Evolutionary conservation across 2,797 vertebrate genomes (phyloP).

Genomic region (Sciaenops ocellatus): DNA sequence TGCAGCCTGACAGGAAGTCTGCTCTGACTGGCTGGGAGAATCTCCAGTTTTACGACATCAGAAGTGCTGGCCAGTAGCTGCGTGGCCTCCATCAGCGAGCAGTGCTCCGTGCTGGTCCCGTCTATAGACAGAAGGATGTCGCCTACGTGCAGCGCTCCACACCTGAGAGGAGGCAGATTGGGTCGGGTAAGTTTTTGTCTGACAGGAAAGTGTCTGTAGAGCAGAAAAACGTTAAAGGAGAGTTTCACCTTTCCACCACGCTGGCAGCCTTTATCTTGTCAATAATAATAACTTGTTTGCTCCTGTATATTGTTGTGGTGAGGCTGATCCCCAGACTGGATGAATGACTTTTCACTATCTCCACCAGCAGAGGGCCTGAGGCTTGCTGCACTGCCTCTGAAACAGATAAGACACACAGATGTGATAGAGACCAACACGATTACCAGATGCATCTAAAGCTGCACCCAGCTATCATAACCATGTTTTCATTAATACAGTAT

Average conservation of each 20-base stretch:
- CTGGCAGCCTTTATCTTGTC: constrained; percentile 97
- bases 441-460: neutral
- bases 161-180: constrained; percentile 80
- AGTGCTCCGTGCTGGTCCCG: constrained; percentile 94
- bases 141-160: constrained; percentile 91
- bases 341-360: constrained; percentile 91
- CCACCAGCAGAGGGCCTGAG: constrained; percentile 94
- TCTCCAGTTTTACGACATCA: constrained; percentile 92
- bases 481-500: neutral
- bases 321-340: constrained; percentile 93
- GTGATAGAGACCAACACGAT: neutral
- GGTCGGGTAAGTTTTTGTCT: constrained; percentile 3
- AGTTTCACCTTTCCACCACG: constrained; percentile 92
- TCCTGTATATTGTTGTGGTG: constrained; percentile 87
- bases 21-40: constrained; percentile 91
- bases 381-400: constrained; percentile 92
- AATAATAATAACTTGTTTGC: constrained; percentile 94
- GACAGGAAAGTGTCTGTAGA: constrained; percentile 5
- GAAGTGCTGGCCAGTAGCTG: constrained; percentile 92
- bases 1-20: constrained; percentile 88
- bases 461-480: neutral
- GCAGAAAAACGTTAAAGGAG: neutral
- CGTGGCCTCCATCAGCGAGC: constrained; percentile 94
- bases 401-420: constrained; percentile 59
- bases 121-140: constrained; percentile 97